Evolutionary conservation across 2,888 invertebrate genomes (phyloP).

Genomic region (Cheiracanthium punctorium): DNA sequence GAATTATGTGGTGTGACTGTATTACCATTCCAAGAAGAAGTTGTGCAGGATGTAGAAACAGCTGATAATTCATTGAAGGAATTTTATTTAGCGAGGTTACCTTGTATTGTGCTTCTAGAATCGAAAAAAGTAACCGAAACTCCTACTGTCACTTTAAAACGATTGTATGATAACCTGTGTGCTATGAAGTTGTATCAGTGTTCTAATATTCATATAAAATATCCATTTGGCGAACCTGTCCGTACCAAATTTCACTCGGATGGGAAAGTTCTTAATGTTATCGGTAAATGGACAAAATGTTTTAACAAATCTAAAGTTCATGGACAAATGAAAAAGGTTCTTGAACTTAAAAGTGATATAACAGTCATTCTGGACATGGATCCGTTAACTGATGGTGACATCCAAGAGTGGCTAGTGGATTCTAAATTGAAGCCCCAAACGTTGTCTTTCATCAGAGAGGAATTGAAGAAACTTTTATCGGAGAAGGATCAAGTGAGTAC

Average conservation of each 20-base stretch:
- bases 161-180: neutral
- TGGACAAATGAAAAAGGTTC: neutral
- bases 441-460: neutral
- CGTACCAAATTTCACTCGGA: neutral
- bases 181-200: neutral
- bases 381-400: neutral
- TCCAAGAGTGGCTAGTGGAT: neutral
- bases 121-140: neutral
- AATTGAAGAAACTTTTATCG: neutral
- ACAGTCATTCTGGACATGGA: neutral
- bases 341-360: neutral
- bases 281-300: neutral
- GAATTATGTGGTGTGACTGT: neutral
- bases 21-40: neutral
- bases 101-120: neutral
- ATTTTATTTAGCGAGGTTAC: neutral
- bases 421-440: neutral
- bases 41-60: neutral
- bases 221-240: neutral
- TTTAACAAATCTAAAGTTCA: neutral
- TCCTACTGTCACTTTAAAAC: neutral
- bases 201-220: neutral
- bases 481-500: neutral
- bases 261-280: neutral
- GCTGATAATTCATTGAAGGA: neutral